These are phyloP conservation scores for Venustaconcha ellipsiformis DNA, from an alignment of 1,140 invertebrate species.

Conservation along the genomic window DNA sequence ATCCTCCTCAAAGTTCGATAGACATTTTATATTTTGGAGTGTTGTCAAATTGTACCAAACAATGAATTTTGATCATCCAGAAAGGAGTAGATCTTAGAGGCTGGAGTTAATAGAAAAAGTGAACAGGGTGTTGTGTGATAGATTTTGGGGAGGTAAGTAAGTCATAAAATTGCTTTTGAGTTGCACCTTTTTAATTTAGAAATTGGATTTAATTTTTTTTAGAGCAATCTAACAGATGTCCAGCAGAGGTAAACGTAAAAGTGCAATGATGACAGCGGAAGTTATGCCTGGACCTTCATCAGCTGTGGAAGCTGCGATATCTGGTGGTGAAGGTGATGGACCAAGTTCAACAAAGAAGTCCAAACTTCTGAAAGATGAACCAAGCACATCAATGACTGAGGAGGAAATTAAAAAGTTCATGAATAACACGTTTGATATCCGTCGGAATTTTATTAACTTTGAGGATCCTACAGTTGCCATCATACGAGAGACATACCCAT, in stretches of 20 bases:
- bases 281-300: constrained; percentile 51
- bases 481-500: constrained; percentile 57
- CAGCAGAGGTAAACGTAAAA: constrained; percentile 42
- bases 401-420: constrained; percentile 59
- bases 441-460: constrained; percentile 58
- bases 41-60: too few species aligned
- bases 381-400: constrained; percentile 33
- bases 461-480: constrained; percentile 57
- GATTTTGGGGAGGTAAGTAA: too few species aligned
- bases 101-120: too few species aligned
- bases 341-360: constrained; percentile 42
- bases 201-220: too few species aligned
- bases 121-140: too few species aligned
- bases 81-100: too few species aligned
- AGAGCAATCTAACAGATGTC: constrained; percentile 8
- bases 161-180: too few species aligned
- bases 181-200: too few species aligned
- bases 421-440: constrained; percentile 60
- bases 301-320: constrained; percentile 39
- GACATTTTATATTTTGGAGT: too few species aligned
- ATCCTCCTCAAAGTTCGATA: too few species aligned
- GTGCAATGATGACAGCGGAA: constrained; percentile 56
- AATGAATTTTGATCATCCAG: too few species aligned
- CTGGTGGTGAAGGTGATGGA: constrained; percentile 24
- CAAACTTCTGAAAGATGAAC: constrained; percentile 35